Evolutionary conservation across 1,140 invertebrate genomes (phyloP).

Genomic region (Parapsyche elsis): DNA sequence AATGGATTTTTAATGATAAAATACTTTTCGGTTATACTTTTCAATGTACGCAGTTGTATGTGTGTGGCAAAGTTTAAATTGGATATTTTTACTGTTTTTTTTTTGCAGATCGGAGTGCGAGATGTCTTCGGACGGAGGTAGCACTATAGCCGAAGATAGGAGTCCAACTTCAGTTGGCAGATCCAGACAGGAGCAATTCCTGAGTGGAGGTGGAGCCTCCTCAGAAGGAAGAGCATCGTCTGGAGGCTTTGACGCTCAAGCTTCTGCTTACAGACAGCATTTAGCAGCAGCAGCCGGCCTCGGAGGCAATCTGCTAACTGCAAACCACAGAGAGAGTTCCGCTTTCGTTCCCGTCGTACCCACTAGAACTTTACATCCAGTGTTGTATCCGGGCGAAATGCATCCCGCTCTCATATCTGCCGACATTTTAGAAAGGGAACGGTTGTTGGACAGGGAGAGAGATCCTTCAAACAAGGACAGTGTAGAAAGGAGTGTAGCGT

Average conservation of each 20-base stretch:
- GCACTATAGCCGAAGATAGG: slow-evolving; percentile 56
- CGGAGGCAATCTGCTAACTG: slow-evolving; percentile 63
- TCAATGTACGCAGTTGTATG: too few relatives aligned
- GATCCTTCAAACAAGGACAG: slow-evolving; percentile 65
- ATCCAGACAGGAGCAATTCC: slow-evolving; percentile 71
- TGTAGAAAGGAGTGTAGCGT: slow-evolving; percentile 62
- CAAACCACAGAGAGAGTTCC: slow-evolving; percentile 78
- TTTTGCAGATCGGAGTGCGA: slow-evolving; percentile 16
- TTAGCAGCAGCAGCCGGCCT: slow-evolving; percentile 66
- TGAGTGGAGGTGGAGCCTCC: slow-evolving; percentile 64
- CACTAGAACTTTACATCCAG: slow-evolving; percentile 73
- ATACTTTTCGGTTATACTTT: slow-evolving; percentile 35
- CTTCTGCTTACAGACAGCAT: slow-evolving; percentile 77
- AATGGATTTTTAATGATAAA: slow-evolving; percentile 56
- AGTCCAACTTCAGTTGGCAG: slow-evolving; percentile 61
- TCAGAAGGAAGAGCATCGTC: slow-evolving; percentile 61
- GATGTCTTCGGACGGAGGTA: slow-evolving; percentile 54
- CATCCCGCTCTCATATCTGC: slow-evolving; percentile 69
- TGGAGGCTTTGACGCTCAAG: slow-evolving; percentile 72
- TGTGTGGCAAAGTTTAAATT: neutral
- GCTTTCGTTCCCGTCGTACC: slow-evolving; percentile 88
- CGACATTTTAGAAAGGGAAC: slow-evolving; percentile 68
- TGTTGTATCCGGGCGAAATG: slow-evolving; percentile 75
- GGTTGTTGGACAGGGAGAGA: slow-evolving; percentile 67
- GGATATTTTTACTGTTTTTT: slow-evolving; percentile 1